These are phyloP conservation scores for Micromussa lordhowensis DNA, from an alignment of 92 coral and sea anemone species.

Conservation along the genomic window DNA sequence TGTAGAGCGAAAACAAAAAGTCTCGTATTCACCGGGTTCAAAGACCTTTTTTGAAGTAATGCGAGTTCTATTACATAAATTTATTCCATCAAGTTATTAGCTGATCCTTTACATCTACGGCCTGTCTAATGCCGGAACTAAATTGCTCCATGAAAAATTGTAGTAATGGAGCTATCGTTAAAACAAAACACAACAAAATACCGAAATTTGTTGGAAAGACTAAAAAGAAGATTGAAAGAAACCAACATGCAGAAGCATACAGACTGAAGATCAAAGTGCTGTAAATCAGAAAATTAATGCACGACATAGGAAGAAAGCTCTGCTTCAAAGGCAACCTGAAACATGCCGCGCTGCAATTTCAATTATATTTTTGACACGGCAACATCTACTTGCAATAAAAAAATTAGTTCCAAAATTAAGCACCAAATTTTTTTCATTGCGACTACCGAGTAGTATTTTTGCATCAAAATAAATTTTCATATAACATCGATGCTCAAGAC, in stretches of 20 bases:
- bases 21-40: not conserved
- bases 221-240: not conserved
- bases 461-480: not conserved
- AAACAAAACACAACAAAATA: not conserved
- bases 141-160: not conserved
- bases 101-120: not conserved
- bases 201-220: not conserved
- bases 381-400: not conserved
- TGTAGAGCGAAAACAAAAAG: not conserved
- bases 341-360: not conserved
- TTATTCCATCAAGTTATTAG: not conserved
- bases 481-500: not conserved
- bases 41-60: not conserved
- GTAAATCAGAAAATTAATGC: not conserved
- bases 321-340: not conserved
- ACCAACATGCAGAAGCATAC: not conserved
- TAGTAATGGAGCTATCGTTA: not conserved
- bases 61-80: not conserved
- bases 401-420: not conserved
- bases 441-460: not conserved
- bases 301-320: not conserved
- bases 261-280: not conserved
- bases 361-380: not conserved
- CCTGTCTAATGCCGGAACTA: slow-evolving; percentile 19
- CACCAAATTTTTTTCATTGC: not conserved